phyloP scores from a whole-genome alignment of 2,888 invertebrate species.

The Drosophila pseudotakahashii region DNA sequence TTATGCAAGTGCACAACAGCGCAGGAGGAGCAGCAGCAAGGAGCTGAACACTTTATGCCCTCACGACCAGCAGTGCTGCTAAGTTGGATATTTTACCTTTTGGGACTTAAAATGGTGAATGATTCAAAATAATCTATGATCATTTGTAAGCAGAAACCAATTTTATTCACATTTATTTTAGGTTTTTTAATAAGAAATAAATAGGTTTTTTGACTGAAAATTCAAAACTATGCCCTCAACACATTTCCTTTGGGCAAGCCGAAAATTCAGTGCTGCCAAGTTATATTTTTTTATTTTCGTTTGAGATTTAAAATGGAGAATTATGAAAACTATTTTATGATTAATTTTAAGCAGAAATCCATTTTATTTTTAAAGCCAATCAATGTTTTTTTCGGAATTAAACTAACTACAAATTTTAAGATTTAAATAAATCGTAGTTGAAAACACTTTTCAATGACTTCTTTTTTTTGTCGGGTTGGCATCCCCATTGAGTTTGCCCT shows the following conservation, averaged over 20 bases:
- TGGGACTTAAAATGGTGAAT: no score
- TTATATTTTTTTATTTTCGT: background rate
- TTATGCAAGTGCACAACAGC: constrained; percentile 54
- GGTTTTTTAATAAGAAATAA: no score
- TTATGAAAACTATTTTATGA: no score
- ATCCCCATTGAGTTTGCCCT: background rate
- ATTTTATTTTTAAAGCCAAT: background rate
- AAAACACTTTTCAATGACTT: background rate
- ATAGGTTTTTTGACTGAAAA: no score
- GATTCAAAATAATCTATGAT: no score
- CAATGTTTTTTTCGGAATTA: background rate
- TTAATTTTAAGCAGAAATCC: no score
- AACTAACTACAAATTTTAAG: background rate
- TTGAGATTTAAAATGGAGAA: no score
- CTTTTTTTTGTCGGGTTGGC: background rate
- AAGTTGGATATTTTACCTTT: background rate
- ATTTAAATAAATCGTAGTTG: background rate
- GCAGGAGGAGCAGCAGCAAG: constrained; percentile 13
- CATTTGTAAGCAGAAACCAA: no score
- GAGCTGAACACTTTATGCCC: constrained; percentile 23
- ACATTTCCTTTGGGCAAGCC: no score
- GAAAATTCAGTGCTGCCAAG: constrained; percentile 1
- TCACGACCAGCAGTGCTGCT: background rate
- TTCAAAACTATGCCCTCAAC: no score
- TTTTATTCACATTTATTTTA: no score